Evolutionary conservation across 1,140 invertebrate species (phyloP), one percentile per base, ranked within the genome.

Genomic region (Drosophila elegans): DNA sequence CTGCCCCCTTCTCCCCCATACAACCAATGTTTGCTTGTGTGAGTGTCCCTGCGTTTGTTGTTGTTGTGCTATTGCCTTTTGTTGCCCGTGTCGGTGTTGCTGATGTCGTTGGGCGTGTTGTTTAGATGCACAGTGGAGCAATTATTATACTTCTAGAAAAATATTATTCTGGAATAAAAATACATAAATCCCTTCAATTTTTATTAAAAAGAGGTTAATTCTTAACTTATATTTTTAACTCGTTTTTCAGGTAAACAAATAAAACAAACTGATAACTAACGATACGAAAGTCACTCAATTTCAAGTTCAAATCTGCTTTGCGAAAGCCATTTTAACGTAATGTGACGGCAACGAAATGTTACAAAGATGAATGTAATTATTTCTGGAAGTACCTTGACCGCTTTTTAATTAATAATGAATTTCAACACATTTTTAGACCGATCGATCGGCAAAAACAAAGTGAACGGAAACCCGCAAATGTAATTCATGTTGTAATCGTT

Each of bases 41-140:
- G 59, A 74, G 41, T 62, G 29, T 57, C 41, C 51, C 7, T 25
- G 21, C 4, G 44, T 68, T 44, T 63, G 41, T 53, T 44, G 36
- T 44, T 83, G 71, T 21, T 21, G 45, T 77, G 55, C 64, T 79
- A 51, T 56, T 62, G 74, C 52, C 64, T 71, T 71, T 78, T 78
- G 75, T 57, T 71, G 74, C 16, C 46, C n/a, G 27, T 66, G 71
- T 45, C 49, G 38, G 27, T 76, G 61, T 77, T 76, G 72, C 41
- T 77, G 52, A 49, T 75, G 60, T 46, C 51, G 69, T 61, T 59
- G 38, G 53, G 64, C 46, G 41, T 64, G 67, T 72, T 88, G 61
- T 59, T 76, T 71, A 78, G 44, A 11, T 42, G 72, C 51, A 85
- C 82, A 72, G 74, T 85, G 82, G 64, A n/a, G n/a, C n/a, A n/a